Evolutionary conservation across 1,140 invertebrate species (phyloP), one percentile per base, ranked within the genome.

Genomic region (Elymnias hypermnestra): DNA sequence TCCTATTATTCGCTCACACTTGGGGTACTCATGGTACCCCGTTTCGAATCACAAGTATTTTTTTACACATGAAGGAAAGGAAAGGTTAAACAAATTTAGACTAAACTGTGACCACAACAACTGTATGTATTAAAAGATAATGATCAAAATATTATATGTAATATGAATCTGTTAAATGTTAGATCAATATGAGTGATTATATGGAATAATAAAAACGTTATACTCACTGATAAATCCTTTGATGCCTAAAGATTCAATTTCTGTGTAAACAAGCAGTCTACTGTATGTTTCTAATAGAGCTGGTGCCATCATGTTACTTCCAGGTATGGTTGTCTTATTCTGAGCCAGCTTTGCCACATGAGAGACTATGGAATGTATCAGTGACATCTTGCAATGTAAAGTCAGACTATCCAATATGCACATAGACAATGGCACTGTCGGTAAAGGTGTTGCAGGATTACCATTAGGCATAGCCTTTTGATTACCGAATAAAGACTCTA

Each of bases 241-340:
- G 29, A 98, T 98, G 15, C 97, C 97, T 4, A 98, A 88, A 23
- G 96, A 97, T 83, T 99, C 97, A 39, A 98, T 98, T 89, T 99
- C 97, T 14, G 95, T 97, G 60, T 98, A 98, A 0, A 98, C 96
- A 10, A 98, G 79, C 19, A 99, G 83, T 53, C 97, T 88, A 31
- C 95, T 95, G 77, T 98, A 99, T 0, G 97, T 98, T 85, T 99
- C 97, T 0, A 98, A 94, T 0, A 99, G 83, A 0, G 97, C 96
- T 1, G 97, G 97, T 0, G 97, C 92, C 42, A 97, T 87, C 40
- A 92, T 91, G 40, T 65, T 81, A 12, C 74, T 84, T 0, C 77
- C 76, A 0, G 91, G 88, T 59, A 95, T 90, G 22, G 73, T 93
- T 0, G 92, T 91, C 71, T 98, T 97, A 2, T 92, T 92, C 56